Conservation (phyloP, 2,797 vertebrate genomes). For the Acanthiza pusilla region DNA sequence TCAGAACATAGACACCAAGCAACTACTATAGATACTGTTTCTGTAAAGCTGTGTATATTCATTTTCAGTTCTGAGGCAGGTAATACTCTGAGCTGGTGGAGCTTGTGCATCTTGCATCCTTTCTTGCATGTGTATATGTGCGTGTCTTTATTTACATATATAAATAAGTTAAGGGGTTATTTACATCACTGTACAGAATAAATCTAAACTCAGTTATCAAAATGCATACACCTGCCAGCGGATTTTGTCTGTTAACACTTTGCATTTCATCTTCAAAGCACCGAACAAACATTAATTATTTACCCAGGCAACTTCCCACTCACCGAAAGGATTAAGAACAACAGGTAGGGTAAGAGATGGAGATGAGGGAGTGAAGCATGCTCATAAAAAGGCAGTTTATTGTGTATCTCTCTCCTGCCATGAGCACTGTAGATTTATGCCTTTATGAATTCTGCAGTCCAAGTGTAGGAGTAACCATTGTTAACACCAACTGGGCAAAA, state of each 20-base stretch:
- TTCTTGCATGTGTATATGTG: not conserved
- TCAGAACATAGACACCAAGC: not conserved
- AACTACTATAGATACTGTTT: not conserved
- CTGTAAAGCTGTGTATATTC: not conserved
- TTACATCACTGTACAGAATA: constrained; percentile 27
- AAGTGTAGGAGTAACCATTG: not conserved
- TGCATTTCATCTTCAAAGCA: not conserved
- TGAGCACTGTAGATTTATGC: not conserved
- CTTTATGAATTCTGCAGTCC: not conserved
- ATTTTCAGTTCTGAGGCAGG: not conserved
- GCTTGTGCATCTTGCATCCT: not conserved
- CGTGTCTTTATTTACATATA: not conserved
- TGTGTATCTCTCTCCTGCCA: not conserved
- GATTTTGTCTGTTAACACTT: not conserved
- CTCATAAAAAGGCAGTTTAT: not conserved
- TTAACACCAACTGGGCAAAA: not conserved
- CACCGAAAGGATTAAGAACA: not conserved
- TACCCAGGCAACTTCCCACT: not conserved
- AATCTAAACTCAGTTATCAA: not conserved
- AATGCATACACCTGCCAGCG: not conserved
- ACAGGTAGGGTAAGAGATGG: not conserved
- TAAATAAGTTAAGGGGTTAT: constrained; percentile 46
- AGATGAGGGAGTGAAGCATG: not conserved
- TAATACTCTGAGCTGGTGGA: not conserved
- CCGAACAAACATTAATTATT: not conserved